These are phyloP conservation scores for Apodemia zela DNA, from an alignment of 2,888 invertebrate genomes.

Conservation along the genomic window DNA sequence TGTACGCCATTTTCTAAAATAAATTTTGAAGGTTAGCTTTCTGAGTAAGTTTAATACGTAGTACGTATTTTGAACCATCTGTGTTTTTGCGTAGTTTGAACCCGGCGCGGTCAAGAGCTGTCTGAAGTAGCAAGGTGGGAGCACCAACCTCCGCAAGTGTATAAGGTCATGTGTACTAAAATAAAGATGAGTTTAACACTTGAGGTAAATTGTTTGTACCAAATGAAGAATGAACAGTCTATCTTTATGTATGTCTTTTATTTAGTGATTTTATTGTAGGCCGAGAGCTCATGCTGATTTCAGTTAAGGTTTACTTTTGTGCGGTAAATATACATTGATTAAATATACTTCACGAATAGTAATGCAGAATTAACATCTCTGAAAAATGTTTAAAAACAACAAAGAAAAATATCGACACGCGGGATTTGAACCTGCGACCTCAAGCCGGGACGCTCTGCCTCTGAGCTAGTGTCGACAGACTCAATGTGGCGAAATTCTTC, in stretches of 20 bases:
- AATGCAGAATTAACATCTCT: too few relatives aligned
- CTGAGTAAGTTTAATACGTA: background rate
- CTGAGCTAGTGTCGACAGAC: too few relatives aligned
- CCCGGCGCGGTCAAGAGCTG: constrained; percentile 12
- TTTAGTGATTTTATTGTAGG: too few relatives aligned
- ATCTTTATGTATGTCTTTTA: background rate
- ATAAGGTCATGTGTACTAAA: constrained; percentile 15
- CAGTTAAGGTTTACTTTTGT: too few relatives aligned
- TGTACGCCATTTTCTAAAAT: background rate
- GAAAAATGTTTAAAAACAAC: too few relatives aligned
- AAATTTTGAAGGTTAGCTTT: background rate
- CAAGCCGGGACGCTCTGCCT: too few relatives aligned
- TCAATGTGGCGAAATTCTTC: too few relatives aligned
- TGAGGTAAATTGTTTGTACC: constrained; percentile 10
- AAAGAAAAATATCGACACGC: too few relatives aligned
- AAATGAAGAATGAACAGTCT: constrained; percentile 4
- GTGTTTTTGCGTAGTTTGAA: constrained; percentile 8
- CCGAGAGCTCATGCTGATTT: too few relatives aligned
- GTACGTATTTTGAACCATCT: background rate
- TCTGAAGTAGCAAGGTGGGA: constrained; percentile 14
- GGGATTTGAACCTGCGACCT: too few relatives aligned
- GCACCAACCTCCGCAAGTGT: constrained; percentile 4
- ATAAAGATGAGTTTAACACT: constrained; percentile 12
- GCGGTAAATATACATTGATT: too few relatives aligned
- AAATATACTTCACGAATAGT: too few relatives aligned